These are phyloP conservation scores for Chorisops tibialis DNA, from an alignment of 2,888 invertebrate genomes.

Conservation along the genomic window DNA sequence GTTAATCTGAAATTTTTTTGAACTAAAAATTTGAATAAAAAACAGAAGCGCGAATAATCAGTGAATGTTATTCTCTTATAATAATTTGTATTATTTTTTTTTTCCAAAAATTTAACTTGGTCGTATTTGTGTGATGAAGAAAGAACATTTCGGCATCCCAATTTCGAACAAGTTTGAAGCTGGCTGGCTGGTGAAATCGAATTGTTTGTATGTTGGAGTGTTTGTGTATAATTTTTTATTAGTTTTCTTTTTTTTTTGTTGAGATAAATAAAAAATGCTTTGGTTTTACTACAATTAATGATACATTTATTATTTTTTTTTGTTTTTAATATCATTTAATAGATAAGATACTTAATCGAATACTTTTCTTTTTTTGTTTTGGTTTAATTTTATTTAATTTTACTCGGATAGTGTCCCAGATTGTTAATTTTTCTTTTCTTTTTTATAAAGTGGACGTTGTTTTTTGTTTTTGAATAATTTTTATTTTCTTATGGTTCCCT, in stretches of 20 bases:
- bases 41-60: neutral
- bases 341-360: slow-evolving; percentile 23
- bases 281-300: slow-evolving; percentile 16
- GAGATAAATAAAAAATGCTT: too few species aligned
- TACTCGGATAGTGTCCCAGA: slow-evolving; percentile 21
- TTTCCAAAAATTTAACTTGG: too few species aligned
- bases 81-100: too few species aligned
- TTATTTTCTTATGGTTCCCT: too few species aligned
- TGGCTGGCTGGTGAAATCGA: too few species aligned
- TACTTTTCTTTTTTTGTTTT: slow-evolving; percentile 14
- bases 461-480: neutral
- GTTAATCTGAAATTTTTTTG: neutral
- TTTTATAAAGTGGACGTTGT: slow-evolving; percentile 12
- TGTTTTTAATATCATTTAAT: slow-evolving; percentile 15
- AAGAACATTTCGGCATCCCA: too few species aligned
- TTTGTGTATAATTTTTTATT: too few species aligned
- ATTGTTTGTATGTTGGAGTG: too few species aligned
- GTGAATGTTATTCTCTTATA: too few species aligned
- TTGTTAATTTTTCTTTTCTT: neutral
- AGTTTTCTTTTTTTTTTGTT: too few species aligned
- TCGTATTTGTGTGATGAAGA: too few species aligned
- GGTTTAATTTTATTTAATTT: slow-evolving; percentile 10
- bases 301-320: slow-evolving; percentile 19
- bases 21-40: neutral
- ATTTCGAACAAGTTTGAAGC: too few species aligned